Evolutionary conservation across 2,797 vertebrate species (phyloP).

Genomic region (Scomberomorus guttatus): DNA sequence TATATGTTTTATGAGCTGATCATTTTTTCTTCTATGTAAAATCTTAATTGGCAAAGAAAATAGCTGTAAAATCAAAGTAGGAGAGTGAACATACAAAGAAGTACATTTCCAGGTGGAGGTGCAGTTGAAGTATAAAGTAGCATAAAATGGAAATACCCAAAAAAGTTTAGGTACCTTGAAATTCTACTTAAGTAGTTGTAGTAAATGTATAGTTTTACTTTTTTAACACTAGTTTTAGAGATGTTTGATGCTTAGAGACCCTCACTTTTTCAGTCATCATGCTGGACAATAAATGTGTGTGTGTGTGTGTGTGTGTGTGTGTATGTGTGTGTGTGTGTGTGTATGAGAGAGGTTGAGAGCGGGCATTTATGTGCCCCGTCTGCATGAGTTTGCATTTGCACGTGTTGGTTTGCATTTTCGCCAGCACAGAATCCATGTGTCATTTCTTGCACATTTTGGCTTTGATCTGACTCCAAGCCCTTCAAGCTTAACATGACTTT

Average conservation of each 20-base stretch:
- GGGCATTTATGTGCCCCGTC: slow-evolving; percentile 29
- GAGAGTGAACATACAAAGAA: neutral
- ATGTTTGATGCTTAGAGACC: slow-evolving; percentile 10
- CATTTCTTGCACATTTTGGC: slow-evolving; percentile 65
- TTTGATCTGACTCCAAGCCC: slow-evolving; percentile 74
- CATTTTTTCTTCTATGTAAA: neutral
- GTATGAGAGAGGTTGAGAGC: neutral
- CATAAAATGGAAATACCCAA: neutral
- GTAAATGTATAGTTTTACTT: neutral
- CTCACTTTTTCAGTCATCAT: neutral
- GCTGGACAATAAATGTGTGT: neutral
- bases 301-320: slow-evolving; percentile 11
- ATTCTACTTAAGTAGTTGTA: neutral
- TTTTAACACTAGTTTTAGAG: neutral
- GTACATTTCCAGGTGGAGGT: neutral
- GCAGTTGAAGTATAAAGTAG: neutral
- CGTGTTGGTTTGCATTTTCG: slow-evolving; percentile 37
- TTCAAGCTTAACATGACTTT: slow-evolving; percentile 74
- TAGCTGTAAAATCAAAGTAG: neutral
- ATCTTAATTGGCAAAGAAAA: neutral
- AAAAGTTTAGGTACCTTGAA: neutral
- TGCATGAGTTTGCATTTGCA: slow-evolving; percentile 44
- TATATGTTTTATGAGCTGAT: neutral
- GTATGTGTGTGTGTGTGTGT: slow-evolving; percentile 16
- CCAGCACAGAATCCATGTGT: slow-evolving; percentile 57